Conservation (phyloP, 2,888 invertebrate genomes). For the Hyppa rectilinea region DNA sequence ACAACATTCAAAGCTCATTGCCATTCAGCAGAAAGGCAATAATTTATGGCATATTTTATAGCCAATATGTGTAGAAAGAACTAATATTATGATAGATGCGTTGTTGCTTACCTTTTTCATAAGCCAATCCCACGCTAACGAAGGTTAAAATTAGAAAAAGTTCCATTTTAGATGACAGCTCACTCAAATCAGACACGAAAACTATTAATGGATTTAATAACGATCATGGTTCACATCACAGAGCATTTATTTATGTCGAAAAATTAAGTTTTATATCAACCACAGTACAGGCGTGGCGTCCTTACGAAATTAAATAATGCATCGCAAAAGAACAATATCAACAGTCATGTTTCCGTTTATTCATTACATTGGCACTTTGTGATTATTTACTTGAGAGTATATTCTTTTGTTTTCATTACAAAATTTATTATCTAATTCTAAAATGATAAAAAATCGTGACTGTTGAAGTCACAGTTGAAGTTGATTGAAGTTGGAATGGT, state of each 20-base stretch:
- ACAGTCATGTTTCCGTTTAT: constrained; percentile 11
- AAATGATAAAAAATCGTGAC: constrained; percentile 23
- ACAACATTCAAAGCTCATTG: constrained; percentile 6
- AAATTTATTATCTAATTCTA: constrained; percentile 28
- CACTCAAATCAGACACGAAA: constrained; percentile 49
- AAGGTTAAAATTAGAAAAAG: constrained; percentile 79
- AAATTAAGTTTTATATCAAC: constrained; percentile 37
- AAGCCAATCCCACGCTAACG: constrained; percentile 75
- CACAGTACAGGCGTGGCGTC: constrained; percentile 68
- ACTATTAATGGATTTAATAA: constrained; percentile 53
- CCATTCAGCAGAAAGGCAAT: constrained; percentile 2
- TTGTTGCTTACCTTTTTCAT: constrained; percentile 79
- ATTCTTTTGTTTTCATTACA: constrained; percentile 46
- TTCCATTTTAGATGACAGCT: constrained; percentile 72
- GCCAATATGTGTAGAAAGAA: not conserved
- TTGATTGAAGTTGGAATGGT: not conserved
- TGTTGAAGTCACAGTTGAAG: constrained; percentile 7
- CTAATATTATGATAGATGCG: constrained; percentile 8
- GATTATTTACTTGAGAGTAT: constrained; percentile 2
- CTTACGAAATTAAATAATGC: constrained; percentile 37
- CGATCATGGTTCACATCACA: constrained; percentile 12
- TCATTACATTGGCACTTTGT: constrained; percentile 24
- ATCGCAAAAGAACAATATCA: constrained; percentile 24
- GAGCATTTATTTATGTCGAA: constrained; percentile 28
- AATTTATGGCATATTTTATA: not conserved